phyloP scores from a whole-genome alignment of 1,140 invertebrate genomes.

The Conus ventricosus region DNA sequence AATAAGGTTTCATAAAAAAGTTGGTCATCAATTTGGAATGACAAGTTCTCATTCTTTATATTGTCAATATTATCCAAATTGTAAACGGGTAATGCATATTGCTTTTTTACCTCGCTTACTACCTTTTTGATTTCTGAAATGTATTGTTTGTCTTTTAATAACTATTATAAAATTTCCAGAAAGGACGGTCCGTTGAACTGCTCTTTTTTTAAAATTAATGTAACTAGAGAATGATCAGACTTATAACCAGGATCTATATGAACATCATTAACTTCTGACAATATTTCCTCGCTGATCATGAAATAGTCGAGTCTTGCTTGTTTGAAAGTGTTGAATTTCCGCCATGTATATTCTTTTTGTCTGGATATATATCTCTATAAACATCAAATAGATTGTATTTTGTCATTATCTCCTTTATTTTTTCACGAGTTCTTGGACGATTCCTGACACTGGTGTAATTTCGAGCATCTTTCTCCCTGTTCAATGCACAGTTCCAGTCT shows the following conservation, averaged over 20 bases:
- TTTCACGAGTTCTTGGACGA: neutral
- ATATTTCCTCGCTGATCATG: neutral
- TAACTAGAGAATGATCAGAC: constrained; percentile 13
- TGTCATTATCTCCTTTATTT: neutral
- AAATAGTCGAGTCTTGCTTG: constrained; percentile 29
- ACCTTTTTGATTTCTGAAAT: neutral
- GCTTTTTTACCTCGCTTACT: neutral
- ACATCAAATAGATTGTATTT: neutral
- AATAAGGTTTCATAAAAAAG: constrained; percentile 41
- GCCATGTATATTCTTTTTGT: constrained; percentile 4
- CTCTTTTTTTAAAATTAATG: constrained; percentile 12
- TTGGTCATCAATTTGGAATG: neutral
- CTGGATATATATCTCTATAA: neutral
- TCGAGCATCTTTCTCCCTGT: no score
- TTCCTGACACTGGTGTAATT: neutral
- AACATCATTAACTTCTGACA: neutral
- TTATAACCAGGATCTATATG: neutral
- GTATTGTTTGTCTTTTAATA: constrained; percentile 12
- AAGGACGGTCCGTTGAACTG: neutral
- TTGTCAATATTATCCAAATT: constrained; percentile 29
- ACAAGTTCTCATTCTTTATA: constrained; percentile 17
- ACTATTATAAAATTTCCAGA: constrained; percentile 37
- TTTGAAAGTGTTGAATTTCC: neutral
- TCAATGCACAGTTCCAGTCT: constrained; percentile 16
- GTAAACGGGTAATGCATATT: constrained; percentile 16